phyloP scores from a whole-genome alignment of 2,797 vertebrate genomes.

The Aldrovandia affinis region DNA sequence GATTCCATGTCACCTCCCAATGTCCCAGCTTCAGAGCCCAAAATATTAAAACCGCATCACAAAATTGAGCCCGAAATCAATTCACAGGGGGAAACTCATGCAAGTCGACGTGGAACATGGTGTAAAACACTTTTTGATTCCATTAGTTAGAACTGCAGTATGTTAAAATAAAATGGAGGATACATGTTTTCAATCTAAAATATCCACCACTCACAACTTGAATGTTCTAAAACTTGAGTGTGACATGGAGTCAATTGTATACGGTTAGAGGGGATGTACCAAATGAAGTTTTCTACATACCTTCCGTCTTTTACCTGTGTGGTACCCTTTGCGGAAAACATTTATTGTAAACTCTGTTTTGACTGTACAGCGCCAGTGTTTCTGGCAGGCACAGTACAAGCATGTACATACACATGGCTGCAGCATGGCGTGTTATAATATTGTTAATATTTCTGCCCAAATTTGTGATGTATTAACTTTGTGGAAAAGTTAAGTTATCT shows the following conservation, averaged over 20 bases:
- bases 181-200: not conserved
- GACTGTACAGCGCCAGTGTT: not conserved
- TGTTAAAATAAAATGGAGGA: not conserved
- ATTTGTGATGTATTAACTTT: slow-evolving; percentile 35
- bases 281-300: not conserved
- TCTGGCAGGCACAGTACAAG: not conserved
- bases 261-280: not conserved
- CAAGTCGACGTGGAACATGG: not conserved
- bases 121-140: not conserved
- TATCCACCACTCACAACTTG: not conserved
- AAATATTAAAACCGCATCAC: not conserved
- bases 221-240: not conserved
- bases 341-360: no score
- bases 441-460: not conserved
- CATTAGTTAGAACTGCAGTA: not conserved
- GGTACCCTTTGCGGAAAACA: no score
- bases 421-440: not conserved
- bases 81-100: not conserved
- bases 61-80: no score
- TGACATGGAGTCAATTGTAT: not conserved
- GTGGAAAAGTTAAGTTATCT: slow-evolving; percentile 17
- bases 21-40: not conserved
- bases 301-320: not conserved
- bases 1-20: not conserved
- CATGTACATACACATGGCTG: not conserved